Conservation (phyloP, 2,888 invertebrate species). For the Stenodera caucasica region DNA sequence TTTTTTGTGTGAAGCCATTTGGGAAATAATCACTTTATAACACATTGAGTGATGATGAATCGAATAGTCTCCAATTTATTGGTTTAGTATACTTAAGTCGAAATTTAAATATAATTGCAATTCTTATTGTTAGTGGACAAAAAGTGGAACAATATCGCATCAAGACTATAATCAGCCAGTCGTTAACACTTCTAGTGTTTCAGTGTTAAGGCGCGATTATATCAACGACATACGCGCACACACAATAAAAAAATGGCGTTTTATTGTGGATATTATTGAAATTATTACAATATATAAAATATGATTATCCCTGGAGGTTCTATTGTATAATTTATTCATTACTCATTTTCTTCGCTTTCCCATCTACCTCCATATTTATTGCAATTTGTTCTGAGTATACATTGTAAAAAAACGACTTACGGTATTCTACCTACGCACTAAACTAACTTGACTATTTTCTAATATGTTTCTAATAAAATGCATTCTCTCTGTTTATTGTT, state of each 20-base stretch:
- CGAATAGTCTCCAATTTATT: background rate
- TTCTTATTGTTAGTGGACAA: background rate
- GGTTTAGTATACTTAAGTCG: too few species aligned
- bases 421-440: conserved; percentile 6
- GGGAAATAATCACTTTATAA: background rate
- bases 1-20: background rate
- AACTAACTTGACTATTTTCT: background rate
- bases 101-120: too few species aligned
- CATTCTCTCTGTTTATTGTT: background rate
- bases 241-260: background rate
- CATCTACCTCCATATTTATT: conserved; percentile 1
- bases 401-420: conserved; percentile 7
- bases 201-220: background rate
- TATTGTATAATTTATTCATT: conserved; percentile 10
- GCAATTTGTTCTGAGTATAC: conserved; percentile 1
- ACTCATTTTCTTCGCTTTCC: background rate
- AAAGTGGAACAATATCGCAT: background rate
- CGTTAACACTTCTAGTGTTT: background rate
- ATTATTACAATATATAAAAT: conserved; percentile 2
- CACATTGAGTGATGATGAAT: background rate
- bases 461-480: background rate
- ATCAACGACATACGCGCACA: background rate
- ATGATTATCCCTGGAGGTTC: conserved; percentile 3
- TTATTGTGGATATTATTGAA: background rate
- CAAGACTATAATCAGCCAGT: background rate